Conservation (phyloP, 2,113 vertebrate genomes). For the Tachycineta bicolor region DNA sequence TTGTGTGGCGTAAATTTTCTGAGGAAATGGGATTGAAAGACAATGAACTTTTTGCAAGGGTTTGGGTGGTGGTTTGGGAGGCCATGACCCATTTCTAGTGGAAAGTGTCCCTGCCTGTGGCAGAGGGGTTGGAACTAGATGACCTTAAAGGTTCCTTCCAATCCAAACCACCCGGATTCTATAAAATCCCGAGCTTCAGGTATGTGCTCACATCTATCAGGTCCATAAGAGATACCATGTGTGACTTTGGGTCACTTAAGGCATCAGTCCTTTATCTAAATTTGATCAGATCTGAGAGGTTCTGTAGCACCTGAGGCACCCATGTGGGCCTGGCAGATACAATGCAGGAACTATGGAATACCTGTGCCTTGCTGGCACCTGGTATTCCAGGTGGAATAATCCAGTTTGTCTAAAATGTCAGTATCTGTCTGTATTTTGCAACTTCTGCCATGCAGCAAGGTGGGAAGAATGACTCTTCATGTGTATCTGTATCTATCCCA, state of each 20-base stretch:
- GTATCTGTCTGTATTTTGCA: background rate
- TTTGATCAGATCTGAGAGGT: background rate
- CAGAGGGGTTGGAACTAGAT: background rate
- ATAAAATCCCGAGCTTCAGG: background rate
- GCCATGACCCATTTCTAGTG: background rate
- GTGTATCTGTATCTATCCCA: background rate
- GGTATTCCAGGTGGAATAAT: background rate
- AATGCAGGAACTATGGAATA: background rate
- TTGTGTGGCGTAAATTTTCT: background rate
- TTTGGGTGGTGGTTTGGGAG: background rate
- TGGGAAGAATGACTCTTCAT: background rate
- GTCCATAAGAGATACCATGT: rapidly evolving
- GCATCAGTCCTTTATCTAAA: background rate
- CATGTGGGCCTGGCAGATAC: background rate
- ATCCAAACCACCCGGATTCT: background rate
- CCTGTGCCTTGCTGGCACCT: background rate
- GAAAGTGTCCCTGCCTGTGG: background rate
- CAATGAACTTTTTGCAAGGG: background rate
- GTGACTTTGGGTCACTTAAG: background rate
- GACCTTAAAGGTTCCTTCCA: background rate
- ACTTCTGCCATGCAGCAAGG: background rate
- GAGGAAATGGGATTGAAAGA: background rate
- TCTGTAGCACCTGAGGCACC: background rate
- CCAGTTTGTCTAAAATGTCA: background rate
- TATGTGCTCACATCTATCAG: background rate